Evolutionary conservation across 2,797 vertebrate species (phyloP).

Genomic region (Pachyuromys duprasi): DNA sequence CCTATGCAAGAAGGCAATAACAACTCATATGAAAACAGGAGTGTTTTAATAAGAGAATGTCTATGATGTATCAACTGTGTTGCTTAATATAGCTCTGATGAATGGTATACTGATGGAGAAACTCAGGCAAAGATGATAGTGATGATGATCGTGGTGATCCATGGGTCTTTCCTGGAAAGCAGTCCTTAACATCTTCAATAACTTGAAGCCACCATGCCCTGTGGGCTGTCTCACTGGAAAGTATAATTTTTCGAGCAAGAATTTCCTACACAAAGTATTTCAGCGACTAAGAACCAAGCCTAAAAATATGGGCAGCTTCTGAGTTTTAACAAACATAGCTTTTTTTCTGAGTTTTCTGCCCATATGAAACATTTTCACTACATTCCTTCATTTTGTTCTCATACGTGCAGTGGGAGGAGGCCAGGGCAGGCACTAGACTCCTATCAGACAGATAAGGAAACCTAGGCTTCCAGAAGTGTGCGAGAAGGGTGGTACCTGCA

Average conservation of each 20-base stretch:
- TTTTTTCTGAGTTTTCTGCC: slow-evolving; percentile 45
- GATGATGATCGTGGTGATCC: background rate
- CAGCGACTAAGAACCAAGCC: slow-evolving; percentile 19
- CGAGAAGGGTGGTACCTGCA: background rate
- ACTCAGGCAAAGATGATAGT: background rate
- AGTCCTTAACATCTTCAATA: background rate
- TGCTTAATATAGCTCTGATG: background rate
- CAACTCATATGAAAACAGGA: background rate
- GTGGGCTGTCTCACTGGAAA: slow-evolving; percentile 8
- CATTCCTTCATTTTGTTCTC: background rate
- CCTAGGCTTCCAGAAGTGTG: background rate
- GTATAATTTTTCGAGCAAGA: background rate
- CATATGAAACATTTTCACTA: slow-evolving; percentile 33
- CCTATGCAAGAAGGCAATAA: background rate
- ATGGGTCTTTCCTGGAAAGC: background rate
- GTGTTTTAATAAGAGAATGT: background rate
- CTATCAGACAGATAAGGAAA: slow-evolving; percentile 46
- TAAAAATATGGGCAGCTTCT: slow-evolving; percentile 46
- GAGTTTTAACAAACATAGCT: background rate
- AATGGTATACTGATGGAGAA: background rate
- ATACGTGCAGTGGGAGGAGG: background rate
- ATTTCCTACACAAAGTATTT: slow-evolving; percentile 46
- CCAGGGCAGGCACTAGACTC: background rate
- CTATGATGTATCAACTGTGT: background rate
- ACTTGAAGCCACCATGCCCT: background rate